Evolutionary conservation across 2,797 vertebrate species (phyloP), one percentile per base, ranked within the genome.

Genomic region (Leontocebus nigricollis): DNA sequence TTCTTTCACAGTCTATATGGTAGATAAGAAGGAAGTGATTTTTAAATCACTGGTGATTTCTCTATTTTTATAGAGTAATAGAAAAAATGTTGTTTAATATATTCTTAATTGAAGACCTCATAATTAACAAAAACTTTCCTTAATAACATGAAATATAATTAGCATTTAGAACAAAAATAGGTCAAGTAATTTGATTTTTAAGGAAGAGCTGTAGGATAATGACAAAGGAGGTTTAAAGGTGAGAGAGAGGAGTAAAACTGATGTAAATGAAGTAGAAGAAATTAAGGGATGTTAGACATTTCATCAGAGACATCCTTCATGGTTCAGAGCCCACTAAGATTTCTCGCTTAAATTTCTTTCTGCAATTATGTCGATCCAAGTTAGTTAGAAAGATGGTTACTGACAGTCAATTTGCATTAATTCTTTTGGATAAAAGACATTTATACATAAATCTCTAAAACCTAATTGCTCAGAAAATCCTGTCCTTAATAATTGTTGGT

Each of bases 181-280:
- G 7, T 89, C 55, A 91, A 87, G n/a, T 75, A 27, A 64, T 76
- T 72, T 94, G 80, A 76, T 64, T 75, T 93, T 86, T 92, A 72
- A 92, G 46, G 39, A 72, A 79, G 5, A 86, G 27, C 10, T 57
- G 4, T 75, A 92, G 17, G 22, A 70, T 85, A 95, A 82, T 85
- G 44, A 76, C 73, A 88, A 90, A 92, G 48, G 36, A 92, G 39
- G 13, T 57, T 93, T 77, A 39, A 87, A 90, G 67, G 61, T 87
- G n/a, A 93, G 48, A 92, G 39, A 70, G 13, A 41, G 22, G 22
- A 64, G 41, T 93, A 83, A 77, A 87, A 46, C 2, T n/a, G 19
- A 83, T 87, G 19, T 72, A 93, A 93, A 86, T 82, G 17, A 77
- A 39, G 11, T 50, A 8, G 33, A 75, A 55, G 22, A 73, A 96